Base-by-base conservation (phyloP, 2,797 vertebrate species). In the Chromis chromis region DNA sequence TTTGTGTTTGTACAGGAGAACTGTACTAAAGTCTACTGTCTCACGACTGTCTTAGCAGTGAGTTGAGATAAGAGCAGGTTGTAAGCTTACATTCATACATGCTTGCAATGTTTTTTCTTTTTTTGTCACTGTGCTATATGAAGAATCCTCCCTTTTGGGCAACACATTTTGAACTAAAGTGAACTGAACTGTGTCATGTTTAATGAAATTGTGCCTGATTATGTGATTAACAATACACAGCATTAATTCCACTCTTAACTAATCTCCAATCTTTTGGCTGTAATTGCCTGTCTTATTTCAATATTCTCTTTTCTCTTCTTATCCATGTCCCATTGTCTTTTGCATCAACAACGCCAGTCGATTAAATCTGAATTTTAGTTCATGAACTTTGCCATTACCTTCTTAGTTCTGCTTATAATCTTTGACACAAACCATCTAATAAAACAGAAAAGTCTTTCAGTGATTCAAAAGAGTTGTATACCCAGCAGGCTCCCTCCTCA, bases 391-490 rank as follows among this genome's bases (percentile, higher is more conserved):
- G 22, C 16, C 40, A 21, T 61, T 21, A 4, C 36, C 25, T 27
- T 65, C 44, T 58, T 50, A 3, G 21, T 5, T 42, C 12, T 42
- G 39, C 36, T 21, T 53, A 39, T 70, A 39, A 27, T 42, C 39
- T 48, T 16, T 78, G 52, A 65, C 33, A 44, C 22, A 50, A 66
- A 54, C 48, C 19, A 39, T 24, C 53, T 75, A 76, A 75, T 55
- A 19, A 69, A 80, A 46, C 57, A 54, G n/a, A 74, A 68, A 59
- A 50, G 13, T 54, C 25, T 53, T 28, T 67, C 61, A n/a, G 42
- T 46, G 28, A 53, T 28, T 49, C 21, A 64, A 74, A 33, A 65
- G 12, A 49, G 6, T 55, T 83, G 19, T 56, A 16, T 14, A 40
- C 55, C 61, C 8, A 1, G 54, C 54, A 70, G 55, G 56, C 49